phyloP scores from a whole-genome alignment of 1,140 invertebrate species.

The Zaprionus vittiger region DNA sequence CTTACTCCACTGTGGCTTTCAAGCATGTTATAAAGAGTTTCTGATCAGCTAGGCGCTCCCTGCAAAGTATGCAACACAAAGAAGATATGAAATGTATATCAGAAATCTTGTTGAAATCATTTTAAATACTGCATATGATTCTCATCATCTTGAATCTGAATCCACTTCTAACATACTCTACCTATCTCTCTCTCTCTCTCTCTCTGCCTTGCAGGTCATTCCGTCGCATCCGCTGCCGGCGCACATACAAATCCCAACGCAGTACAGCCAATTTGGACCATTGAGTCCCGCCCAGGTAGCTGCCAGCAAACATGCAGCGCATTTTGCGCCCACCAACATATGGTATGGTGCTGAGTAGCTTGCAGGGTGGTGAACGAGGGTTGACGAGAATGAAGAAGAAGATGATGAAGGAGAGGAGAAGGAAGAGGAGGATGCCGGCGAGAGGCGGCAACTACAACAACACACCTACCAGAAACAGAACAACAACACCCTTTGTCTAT shows the following conservation, averaged over 20 bases:
- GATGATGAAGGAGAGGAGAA: neutral
- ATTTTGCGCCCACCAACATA: slow-evolving; percentile 89
- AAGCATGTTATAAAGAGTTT: no score
- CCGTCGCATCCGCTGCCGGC: slow-evolving; percentile 92
- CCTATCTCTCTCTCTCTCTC: neutral
- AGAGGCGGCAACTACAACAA: slow-evolving; percentile 36
- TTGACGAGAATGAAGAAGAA: slow-evolving; percentile 33
- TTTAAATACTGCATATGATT: no score
- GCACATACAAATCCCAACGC: slow-evolving; percentile 91
- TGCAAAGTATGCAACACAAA: no score
- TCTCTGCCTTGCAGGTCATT: slow-evolving; percentile 63
- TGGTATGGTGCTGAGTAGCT: slow-evolving; percentile 89
- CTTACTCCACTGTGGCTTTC: no score
- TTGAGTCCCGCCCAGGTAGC: slow-evolving; percentile 89
- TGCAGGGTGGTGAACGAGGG: slow-evolving; percentile 55
- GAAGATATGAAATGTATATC: no score
- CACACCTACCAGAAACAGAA: slow-evolving; percentile 29
- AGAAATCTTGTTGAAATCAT: no score
- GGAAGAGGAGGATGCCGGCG: neutral
- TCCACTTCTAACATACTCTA: neutral
- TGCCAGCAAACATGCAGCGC: slow-evolving; percentile 87
- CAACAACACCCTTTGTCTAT: slow-evolving; percentile 11
- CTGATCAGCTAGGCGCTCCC: no score
- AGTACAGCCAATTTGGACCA: slow-evolving; percentile 87
- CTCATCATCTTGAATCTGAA: no score